Conservation (phyloP, 2,113 vertebrate genomes). For the Dromiciops gliroides region DNA sequence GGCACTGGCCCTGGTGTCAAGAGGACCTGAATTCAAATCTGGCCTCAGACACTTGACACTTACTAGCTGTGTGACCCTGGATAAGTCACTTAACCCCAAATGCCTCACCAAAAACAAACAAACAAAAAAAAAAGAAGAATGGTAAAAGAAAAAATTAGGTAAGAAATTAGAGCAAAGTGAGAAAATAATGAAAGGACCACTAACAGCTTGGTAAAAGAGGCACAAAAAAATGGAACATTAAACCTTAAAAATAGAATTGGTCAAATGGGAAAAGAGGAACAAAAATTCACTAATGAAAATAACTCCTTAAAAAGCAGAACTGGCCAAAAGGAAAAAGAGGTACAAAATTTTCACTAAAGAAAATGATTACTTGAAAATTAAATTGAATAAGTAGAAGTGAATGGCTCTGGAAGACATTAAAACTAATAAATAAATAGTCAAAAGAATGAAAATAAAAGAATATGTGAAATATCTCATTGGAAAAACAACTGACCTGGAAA, state of each 20-base stretch:
- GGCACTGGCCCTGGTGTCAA: too few relatives aligned
- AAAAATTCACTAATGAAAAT: not conserved
- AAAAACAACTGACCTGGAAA: not conserved
- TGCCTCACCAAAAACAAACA: too few relatives aligned
- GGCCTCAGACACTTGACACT: too few relatives aligned
- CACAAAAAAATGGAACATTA: too few relatives aligned
- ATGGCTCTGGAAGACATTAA: not conserved
- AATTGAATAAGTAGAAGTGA: not conserved
- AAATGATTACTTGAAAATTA: not conserved
- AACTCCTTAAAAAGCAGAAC: not conserved
- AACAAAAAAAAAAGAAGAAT: too few relatives aligned
- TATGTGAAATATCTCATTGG: not conserved
- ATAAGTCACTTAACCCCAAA: too few relatives aligned
- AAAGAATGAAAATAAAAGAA: not conserved
- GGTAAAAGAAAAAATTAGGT: not conserved
- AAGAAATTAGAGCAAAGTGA: too few relatives aligned
- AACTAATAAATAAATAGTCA: not conserved
- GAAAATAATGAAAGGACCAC: too few relatives aligned
- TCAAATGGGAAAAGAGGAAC: not conserved
- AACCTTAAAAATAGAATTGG: not conserved
- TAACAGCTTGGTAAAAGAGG: too few relatives aligned
- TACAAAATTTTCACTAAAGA: not conserved
- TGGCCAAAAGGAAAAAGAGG: not conserved
- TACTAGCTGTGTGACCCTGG: too few relatives aligned
- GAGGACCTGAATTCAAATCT: too few relatives aligned